phyloP scores from a whole-genome alignment of 2,797 vertebrate species.

The Acestrorhynchus altus region DNA sequence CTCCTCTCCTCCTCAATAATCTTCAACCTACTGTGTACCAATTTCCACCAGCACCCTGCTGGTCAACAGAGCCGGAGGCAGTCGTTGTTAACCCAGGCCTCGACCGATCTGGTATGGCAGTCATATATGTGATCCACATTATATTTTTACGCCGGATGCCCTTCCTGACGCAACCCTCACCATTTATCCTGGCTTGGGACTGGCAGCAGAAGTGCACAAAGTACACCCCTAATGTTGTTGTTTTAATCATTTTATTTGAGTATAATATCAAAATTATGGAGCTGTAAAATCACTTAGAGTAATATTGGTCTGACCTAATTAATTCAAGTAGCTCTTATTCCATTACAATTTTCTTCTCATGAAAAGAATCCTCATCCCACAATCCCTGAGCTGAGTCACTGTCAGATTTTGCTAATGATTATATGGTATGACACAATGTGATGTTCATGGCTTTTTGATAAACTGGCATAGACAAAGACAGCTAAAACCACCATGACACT shows the following conservation, averaged over 20 bases:
- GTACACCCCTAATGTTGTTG: neutral
- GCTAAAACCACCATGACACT: slow-evolving; percentile 21
- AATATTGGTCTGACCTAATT: neutral
- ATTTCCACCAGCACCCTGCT: no score
- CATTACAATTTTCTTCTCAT: neutral
- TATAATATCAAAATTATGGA: slow-evolving; percentile 11
- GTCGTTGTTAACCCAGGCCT: no score
- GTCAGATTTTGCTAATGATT: neutral
- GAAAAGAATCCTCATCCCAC: neutral
- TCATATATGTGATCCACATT: no score
- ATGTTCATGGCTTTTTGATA: slow-evolving; percentile 12
- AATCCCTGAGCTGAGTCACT: slow-evolving; percentile 9
- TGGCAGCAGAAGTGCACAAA: no score
- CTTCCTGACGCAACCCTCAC: no score
- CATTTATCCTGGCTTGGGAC: no score
- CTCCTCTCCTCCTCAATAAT: no score
- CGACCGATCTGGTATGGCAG: no score
- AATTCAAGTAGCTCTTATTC: neutral
- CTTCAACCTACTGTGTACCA: no score
- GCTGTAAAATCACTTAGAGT: slow-evolving; percentile 16
- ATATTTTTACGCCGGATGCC: no score
- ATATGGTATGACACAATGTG: slow-evolving; percentile 22
- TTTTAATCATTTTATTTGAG: neutral
- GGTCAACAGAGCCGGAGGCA: no score
- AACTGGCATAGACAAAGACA: slow-evolving; percentile 21